Conservation (phyloP, 2,888 invertebrate species). For the Drosophila cognata region DNA sequence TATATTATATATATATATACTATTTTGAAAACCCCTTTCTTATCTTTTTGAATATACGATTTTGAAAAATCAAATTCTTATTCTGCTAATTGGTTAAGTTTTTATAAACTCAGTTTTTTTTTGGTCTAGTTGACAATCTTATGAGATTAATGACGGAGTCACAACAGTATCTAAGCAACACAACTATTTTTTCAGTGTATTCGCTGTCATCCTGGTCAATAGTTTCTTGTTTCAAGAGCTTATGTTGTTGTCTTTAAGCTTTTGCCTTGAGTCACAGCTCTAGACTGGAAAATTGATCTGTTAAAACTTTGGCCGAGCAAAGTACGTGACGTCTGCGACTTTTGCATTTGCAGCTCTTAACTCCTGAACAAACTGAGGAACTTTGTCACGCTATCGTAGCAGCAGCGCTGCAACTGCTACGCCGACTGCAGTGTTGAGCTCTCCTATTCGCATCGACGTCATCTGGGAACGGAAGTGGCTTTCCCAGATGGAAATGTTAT, state of each 20-base stretch:
- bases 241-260: not conserved
- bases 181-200: not conserved
- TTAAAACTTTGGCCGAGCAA: not conserved
- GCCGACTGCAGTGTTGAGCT: not conserved
- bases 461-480: constrained; percentile 1
- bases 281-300: not conserved
- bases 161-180: not conserved
- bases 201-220: not conserved
- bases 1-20: not conserved
- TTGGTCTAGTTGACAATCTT: not conserved
- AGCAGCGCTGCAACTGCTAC: constrained; percentile 8
- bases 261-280: not conserved
- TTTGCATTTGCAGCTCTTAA: constrained; percentile 7
- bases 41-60: not conserved
- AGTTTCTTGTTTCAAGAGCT: not conserved
- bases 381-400: not conserved
- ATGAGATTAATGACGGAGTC: no score
- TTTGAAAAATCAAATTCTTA: not conserved
- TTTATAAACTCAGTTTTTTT: not conserved
- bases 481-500: constrained; percentile 3
- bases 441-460: not conserved
- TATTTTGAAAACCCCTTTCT: not conserved
- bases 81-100: not conserved
- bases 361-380: not conserved
- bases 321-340: constrained; percentile 3